These are phyloP conservation scores for Gambusia affinis DNA, from an alignment of 2,113 vertebrate genomes.

Conservation along the genomic window DNA sequence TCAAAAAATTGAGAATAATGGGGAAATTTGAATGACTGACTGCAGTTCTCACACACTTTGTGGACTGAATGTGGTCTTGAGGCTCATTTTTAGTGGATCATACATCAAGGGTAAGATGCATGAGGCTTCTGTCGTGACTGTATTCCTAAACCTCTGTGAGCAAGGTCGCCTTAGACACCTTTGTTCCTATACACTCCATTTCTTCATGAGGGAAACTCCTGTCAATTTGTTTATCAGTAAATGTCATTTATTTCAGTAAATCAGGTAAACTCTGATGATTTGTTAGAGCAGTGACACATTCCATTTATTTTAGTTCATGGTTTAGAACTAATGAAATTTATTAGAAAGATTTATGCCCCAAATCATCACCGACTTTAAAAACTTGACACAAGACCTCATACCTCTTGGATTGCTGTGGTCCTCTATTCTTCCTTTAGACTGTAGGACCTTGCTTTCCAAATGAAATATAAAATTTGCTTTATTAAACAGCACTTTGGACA, in stretches of 20 bases:
- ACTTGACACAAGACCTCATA: too few species aligned
- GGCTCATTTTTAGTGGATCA: slow-evolving; percentile 58
- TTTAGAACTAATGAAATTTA: background rate
- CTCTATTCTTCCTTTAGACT: too few species aligned
- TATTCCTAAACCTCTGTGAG: slow-evolving; percentile 41
- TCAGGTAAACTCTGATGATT: background rate
- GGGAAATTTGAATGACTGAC: slow-evolving; percentile 54
- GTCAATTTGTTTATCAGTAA: slow-evolving; percentile 17
- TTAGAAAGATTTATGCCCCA: background rate
- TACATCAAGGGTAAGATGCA: slow-evolving; percentile 49
- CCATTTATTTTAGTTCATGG: background rate
- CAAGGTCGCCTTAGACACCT: slow-evolving; percentile 47
- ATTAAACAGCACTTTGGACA: too few species aligned
- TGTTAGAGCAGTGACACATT: background rate
- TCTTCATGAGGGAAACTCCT: background rate
- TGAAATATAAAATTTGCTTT: too few species aligned
- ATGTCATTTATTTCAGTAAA: background rate
- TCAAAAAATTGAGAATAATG: slow-evolving; percentile 32
- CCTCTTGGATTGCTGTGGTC: too few species aligned
- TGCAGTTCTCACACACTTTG: slow-evolving; percentile 36
- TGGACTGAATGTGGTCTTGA: slow-evolving; percentile 40
- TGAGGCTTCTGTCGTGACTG: slow-evolving; percentile 48
- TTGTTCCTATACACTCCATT: background rate
- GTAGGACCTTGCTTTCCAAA: too few species aligned
- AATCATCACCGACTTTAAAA: too few species aligned